A percentile compares a stretch with the other conserved stretches of the same genome.
Evolutionary conservation across 2,888 invertebrate genomes (phyloP).

Genomic region (Brachyopa scutellaris): DNA sequence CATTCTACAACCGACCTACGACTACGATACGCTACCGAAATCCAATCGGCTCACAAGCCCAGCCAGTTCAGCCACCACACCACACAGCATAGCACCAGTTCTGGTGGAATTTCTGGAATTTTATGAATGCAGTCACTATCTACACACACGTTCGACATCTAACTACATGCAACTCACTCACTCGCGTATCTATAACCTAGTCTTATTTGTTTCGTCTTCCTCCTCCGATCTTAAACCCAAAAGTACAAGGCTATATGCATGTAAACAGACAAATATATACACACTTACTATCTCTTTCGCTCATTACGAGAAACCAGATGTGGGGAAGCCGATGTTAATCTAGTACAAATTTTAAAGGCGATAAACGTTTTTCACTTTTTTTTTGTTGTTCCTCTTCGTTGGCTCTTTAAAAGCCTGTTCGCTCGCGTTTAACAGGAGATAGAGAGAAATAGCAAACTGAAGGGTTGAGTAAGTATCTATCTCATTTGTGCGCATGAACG

Average conservation of each 20-base stretch:
- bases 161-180: slow-evolving; percentile 45
- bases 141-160: slow-evolving; percentile 1
- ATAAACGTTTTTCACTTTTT: slow-evolving; percentile 59
- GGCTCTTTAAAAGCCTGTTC: slow-evolving; percentile 11
- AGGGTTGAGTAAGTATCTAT: slow-evolving; percentile 23
- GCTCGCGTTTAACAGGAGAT: background rate
- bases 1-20: slow-evolving; percentile 70
- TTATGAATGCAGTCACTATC: slow-evolving; percentile 63
- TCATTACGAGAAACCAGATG: slow-evolving; percentile 31
- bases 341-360: slow-evolving; percentile 72
- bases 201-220: slow-evolving; percentile 49
- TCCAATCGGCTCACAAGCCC: slow-evolving; percentile 46
- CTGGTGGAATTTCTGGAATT: slow-evolving; percentile 67
- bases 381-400: slow-evolving; percentile 10
- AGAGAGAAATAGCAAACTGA: slow-evolving; percentile 28
- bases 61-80: slow-evolving; percentile 35
- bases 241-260: slow-evolving; percentile 45
- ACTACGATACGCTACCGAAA: slow-evolving; percentile 70
- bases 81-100: slow-evolving; percentile 46
- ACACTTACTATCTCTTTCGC: slow-evolving; percentile 37
- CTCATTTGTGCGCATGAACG: slow-evolving; percentile 65
- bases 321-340: slow-evolving; percentile 58
- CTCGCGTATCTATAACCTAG: slow-evolving; percentile 57
- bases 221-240: slow-evolving; percentile 16
- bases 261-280: slow-evolving; percentile 23